A percentile compares a stretch with the other conserved stretches of the same genome.
phyloP scores from a whole-genome alignment of 2,113 vertebrate genomes.

The Caracal caracal region DNA sequence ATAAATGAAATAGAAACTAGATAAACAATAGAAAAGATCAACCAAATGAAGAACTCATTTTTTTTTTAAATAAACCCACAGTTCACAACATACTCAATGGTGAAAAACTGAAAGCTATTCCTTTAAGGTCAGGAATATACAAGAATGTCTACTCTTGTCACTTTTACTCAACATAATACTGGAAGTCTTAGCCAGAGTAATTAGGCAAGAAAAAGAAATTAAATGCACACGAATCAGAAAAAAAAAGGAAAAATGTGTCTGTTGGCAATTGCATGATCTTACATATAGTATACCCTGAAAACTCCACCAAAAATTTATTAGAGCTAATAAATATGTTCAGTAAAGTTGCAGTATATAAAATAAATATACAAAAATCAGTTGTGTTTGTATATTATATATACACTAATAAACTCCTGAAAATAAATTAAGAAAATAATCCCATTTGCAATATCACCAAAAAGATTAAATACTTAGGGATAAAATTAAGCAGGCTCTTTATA shows the following conservation, averaged over 20 bases:
- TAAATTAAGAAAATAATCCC: neutral
- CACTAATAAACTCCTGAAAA: neutral
- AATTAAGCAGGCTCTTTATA: neutral
- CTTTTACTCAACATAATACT: neutral
- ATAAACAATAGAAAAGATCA: neutral
- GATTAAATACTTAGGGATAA: neutral
- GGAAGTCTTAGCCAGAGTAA: neutral
- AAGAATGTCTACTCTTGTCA: neutral
- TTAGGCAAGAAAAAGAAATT: neutral
- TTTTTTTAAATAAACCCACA: neutral
- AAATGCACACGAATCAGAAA: neutral
- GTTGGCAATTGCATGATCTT: neutral
- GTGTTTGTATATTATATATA: too few species aligned
- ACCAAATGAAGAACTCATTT: neutral
- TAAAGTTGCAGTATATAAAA: neutral
- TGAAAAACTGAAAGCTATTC: neutral
- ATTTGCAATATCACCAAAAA: neutral
- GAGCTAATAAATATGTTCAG: neutral
- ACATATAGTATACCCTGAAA: neutral
- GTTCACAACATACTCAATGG: neutral
- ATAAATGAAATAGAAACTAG: neutral
- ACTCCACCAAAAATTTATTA: neutral
- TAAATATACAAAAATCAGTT: neutral
- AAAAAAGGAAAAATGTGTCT: neutral
- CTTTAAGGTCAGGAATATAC: neutral